Conservation (phyloP, 2,888 invertebrate species). For the Deilephila porcellus region DNA sequence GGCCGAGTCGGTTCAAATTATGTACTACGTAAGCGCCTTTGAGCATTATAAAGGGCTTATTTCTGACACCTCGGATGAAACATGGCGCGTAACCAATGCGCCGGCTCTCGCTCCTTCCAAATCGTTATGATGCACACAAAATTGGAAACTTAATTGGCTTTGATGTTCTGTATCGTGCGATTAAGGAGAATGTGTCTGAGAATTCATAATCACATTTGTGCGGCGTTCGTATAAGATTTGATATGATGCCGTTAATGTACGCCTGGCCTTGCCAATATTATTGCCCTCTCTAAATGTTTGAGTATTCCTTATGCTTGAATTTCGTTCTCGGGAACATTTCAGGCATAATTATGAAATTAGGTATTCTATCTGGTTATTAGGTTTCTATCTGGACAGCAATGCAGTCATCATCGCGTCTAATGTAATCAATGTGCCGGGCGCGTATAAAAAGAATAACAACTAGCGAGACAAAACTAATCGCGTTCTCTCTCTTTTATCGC, state of each 20-base stretch:
- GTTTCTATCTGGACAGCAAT: no score
- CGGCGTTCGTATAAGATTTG: background rate
- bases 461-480: no score
- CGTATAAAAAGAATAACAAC: no score
- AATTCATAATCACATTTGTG: conserved; percentile 30
- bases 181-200: conserved; percentile 27
- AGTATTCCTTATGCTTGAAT: background rate
- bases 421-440: no score
- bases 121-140: conserved; percentile 59
- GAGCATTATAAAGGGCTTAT: conserved; percentile 76
- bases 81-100: conserved; percentile 73
- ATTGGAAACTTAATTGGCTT: conserved; percentile 60
- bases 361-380: no score
- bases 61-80: conserved; percentile 81
- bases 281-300: background rate
- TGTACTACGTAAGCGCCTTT: conserved; percentile 66
- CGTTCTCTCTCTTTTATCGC: no score
- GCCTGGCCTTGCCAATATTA: background rate
- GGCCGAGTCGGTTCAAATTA: conserved; percentile 51
- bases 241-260: background rate
- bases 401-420: no score
- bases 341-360: no score
- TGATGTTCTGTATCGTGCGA: conserved; percentile 31
- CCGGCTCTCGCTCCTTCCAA: conserved; percentile 51
- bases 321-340: background rate